Conservation (phyloP, 2,113 vertebrate genomes). For the Rhabdomys dilectus region DNA sequence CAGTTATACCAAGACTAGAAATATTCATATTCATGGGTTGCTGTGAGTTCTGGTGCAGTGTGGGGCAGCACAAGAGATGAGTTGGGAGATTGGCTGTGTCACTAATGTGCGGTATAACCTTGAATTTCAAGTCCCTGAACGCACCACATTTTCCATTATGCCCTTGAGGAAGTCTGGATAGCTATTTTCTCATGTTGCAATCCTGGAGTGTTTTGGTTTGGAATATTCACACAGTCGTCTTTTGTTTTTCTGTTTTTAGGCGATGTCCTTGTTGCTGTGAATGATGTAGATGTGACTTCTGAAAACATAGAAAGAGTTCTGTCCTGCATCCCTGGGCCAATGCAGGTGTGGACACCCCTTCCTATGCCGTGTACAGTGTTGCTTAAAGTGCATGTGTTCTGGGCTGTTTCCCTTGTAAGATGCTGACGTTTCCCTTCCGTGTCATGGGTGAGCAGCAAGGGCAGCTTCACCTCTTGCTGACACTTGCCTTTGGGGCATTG, state of each 20-base stretch:
- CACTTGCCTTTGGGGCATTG: conserved; percentile 1
- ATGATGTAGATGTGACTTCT: conserved; percentile 95
- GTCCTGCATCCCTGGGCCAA: conserved; percentile 96
- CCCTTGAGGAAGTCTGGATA: not conserved
- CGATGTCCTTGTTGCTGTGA: conserved; percentile 95
- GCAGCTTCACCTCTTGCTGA: conserved; percentile 13
- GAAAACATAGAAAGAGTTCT: conserved; percentile 98
- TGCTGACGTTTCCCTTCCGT: not conserved
- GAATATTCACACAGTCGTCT: not conserved
- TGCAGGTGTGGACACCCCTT: conserved; percentile 89
- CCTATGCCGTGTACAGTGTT: conserved; percentile 4
- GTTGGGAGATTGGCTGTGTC: not conserved
- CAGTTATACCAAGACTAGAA: not conserved
- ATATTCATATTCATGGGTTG: not conserved
- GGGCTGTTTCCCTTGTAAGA: conserved; percentile 4
- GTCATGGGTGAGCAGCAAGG: not conserved
- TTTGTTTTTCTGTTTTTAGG: conserved; percentile 87
- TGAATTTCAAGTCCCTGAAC: not conserved
- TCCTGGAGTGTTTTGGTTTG: not conserved
- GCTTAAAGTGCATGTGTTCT: conserved; percentile 31
- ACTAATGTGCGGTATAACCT: not conserved
- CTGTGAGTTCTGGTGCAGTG: not conserved
- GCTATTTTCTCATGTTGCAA: not conserved
- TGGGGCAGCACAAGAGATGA: not conserved
- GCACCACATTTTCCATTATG: not conserved